Percentiles rank a stretch among this genome's conserved stretches.
Evolutionary conservation across 2,113 vertebrate species (phyloP).

Genomic region (Pipa parva): DNA sequence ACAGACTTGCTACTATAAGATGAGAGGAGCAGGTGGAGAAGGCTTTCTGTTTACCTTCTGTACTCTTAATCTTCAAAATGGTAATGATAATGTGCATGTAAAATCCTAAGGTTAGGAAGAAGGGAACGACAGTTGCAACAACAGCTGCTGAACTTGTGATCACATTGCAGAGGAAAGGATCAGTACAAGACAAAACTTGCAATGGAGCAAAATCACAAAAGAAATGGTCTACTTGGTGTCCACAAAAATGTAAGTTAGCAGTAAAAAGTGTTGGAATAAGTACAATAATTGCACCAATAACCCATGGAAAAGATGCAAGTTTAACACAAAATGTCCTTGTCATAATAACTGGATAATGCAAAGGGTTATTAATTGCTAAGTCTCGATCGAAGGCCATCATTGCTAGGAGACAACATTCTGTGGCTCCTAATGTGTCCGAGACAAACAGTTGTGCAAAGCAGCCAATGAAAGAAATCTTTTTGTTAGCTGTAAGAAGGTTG

Average conservation of each 20-base stretch:
- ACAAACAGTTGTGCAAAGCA: slow-evolving; percentile 51
- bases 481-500: neutral
- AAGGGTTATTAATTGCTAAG: slow-evolving; percentile 50
- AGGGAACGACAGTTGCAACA: neutral
- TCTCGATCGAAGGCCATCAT: slow-evolving; percentile 41
- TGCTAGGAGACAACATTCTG: slow-evolving; percentile 49
- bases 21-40: slow-evolving; percentile 11
- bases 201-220: slow-evolving; percentile 53
- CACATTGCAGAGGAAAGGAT: slow-evolving; percentile 38
- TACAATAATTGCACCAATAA: slow-evolving; percentile 44
- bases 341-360: slow-evolving; percentile 47
- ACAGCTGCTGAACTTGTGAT: neutral
- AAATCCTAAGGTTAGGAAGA: neutral
- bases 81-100: slow-evolving; percentile 6
- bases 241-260: slow-evolving; percentile 51
- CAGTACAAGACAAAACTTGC: slow-evolving; percentile 45
- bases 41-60: slow-evolving; percentile 1
- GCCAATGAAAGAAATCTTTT: slow-evolving; percentile 27
- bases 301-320: slow-evolving; percentile 39
- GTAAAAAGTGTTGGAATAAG: slow-evolving; percentile 46
- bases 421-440: slow-evolving; percentile 30
- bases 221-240: slow-evolving; percentile 46
- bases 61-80: neutral
- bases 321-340: slow-evolving; percentile 31
- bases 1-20: slow-evolving; percentile 17